Conservation (phyloP, 2,888 invertebrate species). For the Drosophila fulvimacula region DNA sequence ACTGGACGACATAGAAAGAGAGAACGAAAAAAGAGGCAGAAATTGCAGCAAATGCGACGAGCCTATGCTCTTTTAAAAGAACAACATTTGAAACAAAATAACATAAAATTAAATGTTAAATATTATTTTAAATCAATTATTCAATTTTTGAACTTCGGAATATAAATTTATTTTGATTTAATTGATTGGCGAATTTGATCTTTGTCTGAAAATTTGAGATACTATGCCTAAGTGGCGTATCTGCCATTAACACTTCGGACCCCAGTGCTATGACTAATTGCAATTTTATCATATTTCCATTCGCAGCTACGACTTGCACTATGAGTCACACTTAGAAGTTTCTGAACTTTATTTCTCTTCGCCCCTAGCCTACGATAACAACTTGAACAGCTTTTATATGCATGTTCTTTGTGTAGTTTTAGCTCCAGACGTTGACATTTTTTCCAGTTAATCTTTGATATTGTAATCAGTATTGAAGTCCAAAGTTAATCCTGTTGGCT, state of each 20-base stretch:
- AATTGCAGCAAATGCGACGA: neutral
- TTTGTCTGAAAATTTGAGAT: neutral
- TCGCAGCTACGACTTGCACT: conserved; percentile 5
- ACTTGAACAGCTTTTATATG: neutral
- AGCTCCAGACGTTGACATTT: conserved; percentile 1
- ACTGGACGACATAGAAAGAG: neutral
- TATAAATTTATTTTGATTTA: neutral
- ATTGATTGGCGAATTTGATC: neutral
- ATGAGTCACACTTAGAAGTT: conserved; percentile 28
- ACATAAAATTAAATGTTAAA: neutral
- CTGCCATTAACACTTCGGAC: neutral
- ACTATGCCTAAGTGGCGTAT: neutral
- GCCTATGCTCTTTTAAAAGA: neutral
- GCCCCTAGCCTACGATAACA: neutral
- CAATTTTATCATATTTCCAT: conserved; percentile 13
- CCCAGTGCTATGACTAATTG: conserved; percentile 4
- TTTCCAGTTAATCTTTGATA: conserved; percentile 5
- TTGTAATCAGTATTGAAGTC: conserved; percentile 15
- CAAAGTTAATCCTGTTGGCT: conserved; percentile 19
- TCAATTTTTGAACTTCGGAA: neutral
- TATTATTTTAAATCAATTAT: neutral
- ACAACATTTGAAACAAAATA: neutral
- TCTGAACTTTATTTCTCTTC: neutral
- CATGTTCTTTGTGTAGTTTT: conserved; percentile 3
- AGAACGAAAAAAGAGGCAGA: neutral